Evolutionary conservation across 2,797 vertebrate genomes (phyloP), one percentile per base, ranked within the genome.

Genomic region (Esox masquinongy): DNA sequence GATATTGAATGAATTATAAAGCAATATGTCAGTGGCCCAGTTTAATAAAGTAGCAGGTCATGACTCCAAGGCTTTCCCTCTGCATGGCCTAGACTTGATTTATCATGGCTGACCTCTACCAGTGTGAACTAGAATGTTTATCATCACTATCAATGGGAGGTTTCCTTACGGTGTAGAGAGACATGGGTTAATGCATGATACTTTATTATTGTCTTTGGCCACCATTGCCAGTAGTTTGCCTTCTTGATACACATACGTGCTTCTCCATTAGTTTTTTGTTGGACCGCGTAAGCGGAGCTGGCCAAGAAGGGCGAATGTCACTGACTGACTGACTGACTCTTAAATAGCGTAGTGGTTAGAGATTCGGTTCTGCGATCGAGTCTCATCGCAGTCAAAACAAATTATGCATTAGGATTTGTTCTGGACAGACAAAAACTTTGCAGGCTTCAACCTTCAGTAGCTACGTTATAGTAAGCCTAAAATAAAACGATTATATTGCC

Each of bases 71-170:
- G 43, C 49, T 34, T 14, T 72, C 7, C 49, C 29, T 64, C 50
- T 71, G 24, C 36, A 31, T 29, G 26, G 67, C 29, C 53, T 74
- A 50, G 53, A n/a, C 26, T 63, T 75, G 73, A 73, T 75, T 69
- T 72, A 75, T 70, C 70, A 11, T 72, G 47, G 59, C 16, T 17
- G 68, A 67, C 24, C 39, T 64, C 61, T 66, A 36, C 29, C 72
- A 66, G 39, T 17, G 36, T 29, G 34, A 24, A 47, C 59, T 12
- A 39, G 34, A 22, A 68, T 31, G 19, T 29, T 64, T 29, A 15
- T 14, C 19, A 34, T 36, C 34, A 31, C 34, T 19, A 68, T 31
- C 34, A 47, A 68, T 19, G 6, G 34, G 3, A 19, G 17, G 29
- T 36, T 34, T 68, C 16, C 16, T 19, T 34, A n/a, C 39, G 8